phyloP scores from a whole-genome alignment of 2,797 vertebrate species.

The Enteromius argenteus region DNA sequence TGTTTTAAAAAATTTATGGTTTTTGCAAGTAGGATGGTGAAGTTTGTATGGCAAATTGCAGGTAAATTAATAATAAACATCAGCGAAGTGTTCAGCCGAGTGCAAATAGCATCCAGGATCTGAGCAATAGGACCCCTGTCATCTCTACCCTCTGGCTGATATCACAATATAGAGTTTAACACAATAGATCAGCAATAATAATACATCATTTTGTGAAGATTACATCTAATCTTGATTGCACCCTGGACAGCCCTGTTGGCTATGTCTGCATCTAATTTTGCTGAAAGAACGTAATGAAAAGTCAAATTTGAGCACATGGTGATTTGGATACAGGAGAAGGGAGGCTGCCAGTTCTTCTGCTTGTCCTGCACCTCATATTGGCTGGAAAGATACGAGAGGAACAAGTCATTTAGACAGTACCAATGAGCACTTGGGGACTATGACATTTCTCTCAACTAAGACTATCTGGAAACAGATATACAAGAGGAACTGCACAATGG shows the following conservation, averaged over 20 bases:
- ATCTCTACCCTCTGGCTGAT: neutral
- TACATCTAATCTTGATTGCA: conserved; percentile 21
- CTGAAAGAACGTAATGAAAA: conserved; percentile 3
- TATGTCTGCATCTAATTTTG: conserved; percentile 2
- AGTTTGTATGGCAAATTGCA: conserved; percentile 44
- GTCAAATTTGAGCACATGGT: conserved; percentile 7
- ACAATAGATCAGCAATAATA: conserved; percentile 21
- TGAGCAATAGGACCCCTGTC: neutral
- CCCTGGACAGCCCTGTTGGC: neutral
- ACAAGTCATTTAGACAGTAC: conserved; percentile 44
- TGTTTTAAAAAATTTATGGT: conserved; percentile 32
- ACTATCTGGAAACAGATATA: conserved; percentile 43
- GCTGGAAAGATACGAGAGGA: conserved; percentile 7
- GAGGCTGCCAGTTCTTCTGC: conserved; percentile 42
- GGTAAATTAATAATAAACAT: conserved; percentile 41
- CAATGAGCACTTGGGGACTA: conserved; percentile 37
- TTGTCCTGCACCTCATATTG: conserved; percentile 31
- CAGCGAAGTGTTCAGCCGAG: conserved; percentile 18
- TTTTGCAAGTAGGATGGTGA: conserved; percentile 35
- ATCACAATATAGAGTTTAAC: conserved; percentile 22
- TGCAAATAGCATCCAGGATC: neutral
- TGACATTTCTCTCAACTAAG: conserved; percentile 52
- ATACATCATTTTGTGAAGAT: conserved; percentile 19
- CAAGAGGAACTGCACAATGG: conserved; percentile 38
- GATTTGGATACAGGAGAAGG: conserved; percentile 35